These are phyloP conservation scores for Laspeyria flexula DNA, from an alignment of 2,888 invertebrate species.

Conservation along the genomic window DNA sequence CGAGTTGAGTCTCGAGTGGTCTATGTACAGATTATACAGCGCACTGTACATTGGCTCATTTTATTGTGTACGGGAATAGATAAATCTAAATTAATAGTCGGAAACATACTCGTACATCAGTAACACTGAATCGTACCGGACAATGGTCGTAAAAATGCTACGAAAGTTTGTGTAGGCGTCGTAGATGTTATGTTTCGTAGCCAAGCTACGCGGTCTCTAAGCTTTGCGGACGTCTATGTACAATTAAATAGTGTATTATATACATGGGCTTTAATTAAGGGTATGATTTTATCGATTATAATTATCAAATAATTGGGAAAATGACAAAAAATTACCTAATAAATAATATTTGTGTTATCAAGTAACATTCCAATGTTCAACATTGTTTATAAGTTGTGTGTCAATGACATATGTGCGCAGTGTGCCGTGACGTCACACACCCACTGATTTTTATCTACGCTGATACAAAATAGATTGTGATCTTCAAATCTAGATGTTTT, in stretches of 20 bases:
- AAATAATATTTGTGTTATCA: too few species aligned
- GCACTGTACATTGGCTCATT: slow-evolving; percentile 2
- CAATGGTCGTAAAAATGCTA: neutral
- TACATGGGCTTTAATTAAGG: too few species aligned
- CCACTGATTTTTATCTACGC: neutral
- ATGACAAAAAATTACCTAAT: too few species aligned
- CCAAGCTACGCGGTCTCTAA: neutral
- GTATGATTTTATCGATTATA: too few species aligned
- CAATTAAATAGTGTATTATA: too few species aligned
- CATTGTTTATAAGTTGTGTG: neutral
- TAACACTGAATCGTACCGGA: neutral
- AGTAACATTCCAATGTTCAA: too few species aligned
- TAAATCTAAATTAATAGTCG: slow-evolving; percentile 1
- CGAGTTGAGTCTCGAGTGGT: slow-evolving; percentile 30
- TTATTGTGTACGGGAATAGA: slow-evolving; percentile 3
- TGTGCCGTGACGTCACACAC: neutral
- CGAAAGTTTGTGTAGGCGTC: slow-evolving; percentile 1
- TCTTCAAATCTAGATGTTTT: too few species aligned
- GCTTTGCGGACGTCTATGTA: too few species aligned
- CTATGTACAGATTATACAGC: slow-evolving; percentile 17
- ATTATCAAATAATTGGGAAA: too few species aligned
- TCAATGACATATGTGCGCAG: neutral
- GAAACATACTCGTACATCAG: neutral
- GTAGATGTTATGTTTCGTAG: neutral
- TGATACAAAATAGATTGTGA: neutral